phyloP scores from a whole-genome alignment of 1,140 invertebrate genomes.

The Aphelenchoides besseyi region DNA sequence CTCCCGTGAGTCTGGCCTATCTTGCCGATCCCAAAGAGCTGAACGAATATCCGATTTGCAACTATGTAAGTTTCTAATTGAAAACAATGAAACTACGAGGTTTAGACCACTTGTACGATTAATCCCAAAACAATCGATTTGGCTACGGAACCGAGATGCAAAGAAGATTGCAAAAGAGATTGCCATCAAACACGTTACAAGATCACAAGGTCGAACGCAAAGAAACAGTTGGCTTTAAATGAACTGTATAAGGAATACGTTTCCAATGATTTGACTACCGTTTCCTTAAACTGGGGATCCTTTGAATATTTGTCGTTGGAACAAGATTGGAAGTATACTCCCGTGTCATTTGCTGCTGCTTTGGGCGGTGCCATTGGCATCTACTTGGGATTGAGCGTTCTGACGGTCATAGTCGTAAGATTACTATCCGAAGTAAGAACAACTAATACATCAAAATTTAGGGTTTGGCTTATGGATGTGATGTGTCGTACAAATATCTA shows the following conservation, averaged over 20 bases:
- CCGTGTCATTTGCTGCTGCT: constrained; percentile 30
- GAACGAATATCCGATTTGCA: constrained; percentile 39
- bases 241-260: background rate
- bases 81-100: background rate
- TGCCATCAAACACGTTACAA: constrained; percentile 58
- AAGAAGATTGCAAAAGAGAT: constrained; percentile 52
- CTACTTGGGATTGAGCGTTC: constrained; percentile 39
- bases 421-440: background rate
- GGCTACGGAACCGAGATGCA: constrained; percentile 48
- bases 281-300: constrained; percentile 38
- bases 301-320: constrained; percentile 41
- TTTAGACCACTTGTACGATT: too few relatives aligned
- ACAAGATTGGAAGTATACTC: constrained; percentile 28
- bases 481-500: background rate
- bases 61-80: constrained; percentile 36
- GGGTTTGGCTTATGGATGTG: background rate
- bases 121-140: constrained; percentile 43
- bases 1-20: constrained; percentile 43
- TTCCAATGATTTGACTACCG: constrained; percentile 21
- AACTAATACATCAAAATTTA: background rate
- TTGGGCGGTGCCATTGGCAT: constrained; percentile 39
- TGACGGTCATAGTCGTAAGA: constrained; percentile 39
- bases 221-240: constrained; percentile 1
- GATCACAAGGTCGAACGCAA: background rate
- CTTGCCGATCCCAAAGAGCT: constrained; percentile 27